These are phyloP conservation scores for Sycobia sp. DNA, from an alignment of 1,140 invertebrate genomes.

Conservation along the genomic window DNA sequence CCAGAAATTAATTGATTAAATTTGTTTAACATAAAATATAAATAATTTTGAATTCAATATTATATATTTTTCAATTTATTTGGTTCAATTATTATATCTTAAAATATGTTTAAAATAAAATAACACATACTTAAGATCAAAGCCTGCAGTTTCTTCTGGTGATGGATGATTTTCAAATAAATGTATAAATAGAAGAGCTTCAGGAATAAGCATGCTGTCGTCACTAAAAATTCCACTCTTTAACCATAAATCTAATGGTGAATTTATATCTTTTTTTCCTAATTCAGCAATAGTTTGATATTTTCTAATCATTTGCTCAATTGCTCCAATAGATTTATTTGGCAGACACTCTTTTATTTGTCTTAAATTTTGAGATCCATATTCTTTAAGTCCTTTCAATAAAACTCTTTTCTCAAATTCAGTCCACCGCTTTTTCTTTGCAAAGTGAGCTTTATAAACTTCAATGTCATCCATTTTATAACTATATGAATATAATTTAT, in stretches of 20 bases:
- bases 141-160: constrained; percentile 31
- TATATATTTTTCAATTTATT: too few relatives aligned
- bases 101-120: neutral
- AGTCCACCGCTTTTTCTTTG: constrained; percentile 31
- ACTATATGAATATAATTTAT: constrained; percentile 1
- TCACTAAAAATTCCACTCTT: constrained; percentile 33
- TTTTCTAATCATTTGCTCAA: constrained; percentile 31
- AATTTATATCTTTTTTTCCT: constrained; percentile 3
- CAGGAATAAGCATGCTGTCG: constrained; percentile 29
- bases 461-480: constrained; percentile 13
- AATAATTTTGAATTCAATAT: neutral
- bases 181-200: constrained; percentile 42
- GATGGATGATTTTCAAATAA: constrained; percentile 41
- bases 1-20: too few relatives aligned
- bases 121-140: constrained; percentile 39
- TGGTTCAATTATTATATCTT: too few relatives aligned
- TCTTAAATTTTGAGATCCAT: constrained; percentile 35
- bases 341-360: constrained; percentile 33
- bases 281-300: constrained; percentile 15
- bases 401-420: constrained; percentile 35
- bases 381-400: constrained; percentile 36
- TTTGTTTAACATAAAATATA: neutral
- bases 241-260: constrained; percentile 42
- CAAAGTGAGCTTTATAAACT: neutral
- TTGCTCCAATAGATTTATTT: constrained; percentile 16